Conservation (phyloP, 2,113 vertebrate genomes). For the Vidua macroura region DNA sequence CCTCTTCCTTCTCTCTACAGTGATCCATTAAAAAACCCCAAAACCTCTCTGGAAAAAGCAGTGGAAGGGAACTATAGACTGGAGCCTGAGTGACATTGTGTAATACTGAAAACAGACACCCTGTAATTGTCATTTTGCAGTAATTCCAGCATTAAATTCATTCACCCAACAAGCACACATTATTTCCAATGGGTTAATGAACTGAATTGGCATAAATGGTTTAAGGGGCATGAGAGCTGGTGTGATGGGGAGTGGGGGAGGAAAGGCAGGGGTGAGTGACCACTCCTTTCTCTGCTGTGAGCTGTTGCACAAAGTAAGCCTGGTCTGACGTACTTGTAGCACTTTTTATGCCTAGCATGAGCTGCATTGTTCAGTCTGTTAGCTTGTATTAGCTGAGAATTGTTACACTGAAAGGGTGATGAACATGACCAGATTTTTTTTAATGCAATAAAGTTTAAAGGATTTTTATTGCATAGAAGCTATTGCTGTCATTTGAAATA, state of each 20-base stretch:
- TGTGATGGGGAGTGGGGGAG: not conserved
- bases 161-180: not conserved
- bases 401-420: not conserved
- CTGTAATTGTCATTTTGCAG: not conserved
- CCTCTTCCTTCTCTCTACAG: not conserved
- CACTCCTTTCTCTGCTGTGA: not conserved
- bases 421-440: not conserved
- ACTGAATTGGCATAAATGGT: not conserved
- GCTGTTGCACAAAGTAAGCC: not conserved
- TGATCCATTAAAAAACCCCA: not conserved
- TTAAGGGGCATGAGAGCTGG: not conserved
- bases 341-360: not conserved
- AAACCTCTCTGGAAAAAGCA: not conserved
- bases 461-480: not conserved
- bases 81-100: rapidly evolving
- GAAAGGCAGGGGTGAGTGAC: not conserved
- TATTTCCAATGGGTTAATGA: not conserved
- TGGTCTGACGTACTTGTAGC: not conserved
- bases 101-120: not conserved
- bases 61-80: not conserved
- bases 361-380: not conserved
- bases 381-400: not conserved
- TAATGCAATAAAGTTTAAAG: not conserved
- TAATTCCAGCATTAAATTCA: not conserved
- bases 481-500: not conserved